phyloP scores from a whole-genome alignment of 2,113 vertebrate genomes.

The Rhinoderma darwinii region DNA sequence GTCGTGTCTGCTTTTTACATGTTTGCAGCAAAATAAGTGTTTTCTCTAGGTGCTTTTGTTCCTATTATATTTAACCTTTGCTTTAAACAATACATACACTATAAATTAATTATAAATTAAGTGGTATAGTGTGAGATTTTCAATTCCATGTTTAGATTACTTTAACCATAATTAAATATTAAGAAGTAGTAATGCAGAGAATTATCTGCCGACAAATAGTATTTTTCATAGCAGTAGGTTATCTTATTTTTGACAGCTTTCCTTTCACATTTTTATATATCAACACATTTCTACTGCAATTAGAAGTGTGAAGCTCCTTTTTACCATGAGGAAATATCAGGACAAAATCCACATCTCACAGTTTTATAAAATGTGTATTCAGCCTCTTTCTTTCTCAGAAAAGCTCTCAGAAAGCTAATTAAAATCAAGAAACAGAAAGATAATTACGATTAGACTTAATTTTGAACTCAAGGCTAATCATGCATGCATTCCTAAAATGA shows the following conservation, averaged over 20 bases:
- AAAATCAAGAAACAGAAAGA: constrained; percentile 74
- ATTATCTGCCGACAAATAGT: constrained; percentile 60
- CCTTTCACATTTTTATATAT: constrained; percentile 66
- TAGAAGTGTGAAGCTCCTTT: constrained; percentile 65
- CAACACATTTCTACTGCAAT: constrained; percentile 66
- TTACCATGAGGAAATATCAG: constrained; percentile 64
- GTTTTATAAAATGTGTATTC: constrained; percentile 67
- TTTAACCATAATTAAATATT: constrained; percentile 74
- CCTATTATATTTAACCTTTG: neutral
- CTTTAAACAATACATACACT: neutral
- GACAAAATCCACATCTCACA: constrained; percentile 62
- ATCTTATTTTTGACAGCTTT: constrained; percentile 65
- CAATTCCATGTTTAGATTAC: constrained; percentile 68
- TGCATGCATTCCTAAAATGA: constrained; percentile 67
- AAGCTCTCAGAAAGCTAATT: constrained; percentile 77
- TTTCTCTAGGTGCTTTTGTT: neutral
- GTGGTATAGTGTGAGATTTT: constrained; percentile 55
- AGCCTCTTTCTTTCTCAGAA: constrained; percentile 60
- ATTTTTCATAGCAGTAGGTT: constrained; percentile 47
- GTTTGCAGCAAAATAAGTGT: neutral
- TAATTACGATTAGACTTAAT: constrained; percentile 76
- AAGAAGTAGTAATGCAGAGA: constrained; percentile 66
- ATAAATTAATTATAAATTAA: neutral
- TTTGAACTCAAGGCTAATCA: constrained; percentile 69
- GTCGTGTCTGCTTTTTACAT: neutral